phyloP scores from a whole-genome alignment of 2,888 invertebrate genomes.

The Erynnis tages region DNA sequence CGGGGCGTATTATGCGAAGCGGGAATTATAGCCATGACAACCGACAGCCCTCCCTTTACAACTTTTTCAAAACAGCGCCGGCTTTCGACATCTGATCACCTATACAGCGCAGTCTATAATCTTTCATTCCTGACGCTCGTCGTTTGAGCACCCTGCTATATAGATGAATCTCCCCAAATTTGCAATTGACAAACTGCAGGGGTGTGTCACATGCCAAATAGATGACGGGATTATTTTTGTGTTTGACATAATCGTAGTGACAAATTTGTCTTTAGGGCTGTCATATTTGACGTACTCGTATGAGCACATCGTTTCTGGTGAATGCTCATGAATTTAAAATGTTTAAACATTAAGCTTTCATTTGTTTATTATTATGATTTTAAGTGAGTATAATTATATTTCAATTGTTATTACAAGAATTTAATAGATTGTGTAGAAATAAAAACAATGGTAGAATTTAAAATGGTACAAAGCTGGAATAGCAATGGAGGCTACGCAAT shows the following conservation, averaged over 20 bases:
- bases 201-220: constrained; percentile 74
- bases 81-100: constrained; percentile 72
- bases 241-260: constrained; percentile 82
- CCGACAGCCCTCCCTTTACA: constrained; percentile 58
- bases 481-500: too few relatives aligned
- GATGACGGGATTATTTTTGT: constrained; percentile 81
- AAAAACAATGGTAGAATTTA: too few relatives aligned
- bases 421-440: too few relatives aligned
- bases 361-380: too few relatives aligned
- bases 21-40: constrained; percentile 77
- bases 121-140: constrained; percentile 60
- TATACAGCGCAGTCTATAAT: constrained; percentile 73
- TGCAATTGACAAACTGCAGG: constrained; percentile 69
- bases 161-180: constrained; percentile 58
- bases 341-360: not conserved
- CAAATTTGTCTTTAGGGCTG: constrained; percentile 76
- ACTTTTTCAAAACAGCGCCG: constrained; percentile 70
- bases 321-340: constrained; percentile 8
- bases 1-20: constrained; percentile 48
- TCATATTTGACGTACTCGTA: constrained; percentile 53
- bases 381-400: too few relatives aligned
- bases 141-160: constrained; percentile 10
- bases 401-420: too few relatives aligned
- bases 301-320: not conserved
- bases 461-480: too few relatives aligned